Base-by-base conservation (phyloP, 2,797 vertebrate species). In the Choloepus didactylus region DNA sequence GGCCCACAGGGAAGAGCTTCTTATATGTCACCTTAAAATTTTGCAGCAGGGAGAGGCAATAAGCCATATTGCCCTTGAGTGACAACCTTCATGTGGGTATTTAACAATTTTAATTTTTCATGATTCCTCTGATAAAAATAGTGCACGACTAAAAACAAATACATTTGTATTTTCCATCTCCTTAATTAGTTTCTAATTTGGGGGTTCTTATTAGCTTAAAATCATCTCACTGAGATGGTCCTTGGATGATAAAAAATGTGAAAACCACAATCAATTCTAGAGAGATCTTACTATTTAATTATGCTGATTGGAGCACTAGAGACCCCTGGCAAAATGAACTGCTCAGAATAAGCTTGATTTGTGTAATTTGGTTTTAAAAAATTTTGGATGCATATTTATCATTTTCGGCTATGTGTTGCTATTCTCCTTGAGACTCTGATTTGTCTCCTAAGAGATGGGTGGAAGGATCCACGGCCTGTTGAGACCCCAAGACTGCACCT, bases 101-200 rank as follows among this genome's bases (percentile, higher is more conserved):
- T 95, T 95, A 96, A 91, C 89, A 35, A 95, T 96, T 98, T 97
- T 90, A 96, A 97, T 97, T 97, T 98, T 97, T 96, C 96, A 95
- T 97, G 97, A 94, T 97, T 94, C 94, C 84, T 73, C 92, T 89
- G 97, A 90, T 96, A 98, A 98, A 97, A 98, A 98, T 98, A 95
- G 97, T 95, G 75, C 94, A 91, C 2, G 5, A 96, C 96, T 96
- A 95, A 97, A 98, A 98, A 98, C 97, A 98, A 98, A 98, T 97
- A 97, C 97, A 60, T 97, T 97, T 98, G 97, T 98, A 98, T 98
- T 97, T 97, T 91, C 97, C 85, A 91, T 97, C 96, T 96, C 85
- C 93, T 97, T 98, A 98, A 98, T 98, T 98, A 96, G 95, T 95
- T 97, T 97, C 96, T 98, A 98, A 97, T 98, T 96, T 97, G 91